Evolutionary conservation across 2,113 vertebrate species (phyloP), one percentile per base, ranked within the genome.

Genomic region (Myanophis thanlyinensis): DNA sequence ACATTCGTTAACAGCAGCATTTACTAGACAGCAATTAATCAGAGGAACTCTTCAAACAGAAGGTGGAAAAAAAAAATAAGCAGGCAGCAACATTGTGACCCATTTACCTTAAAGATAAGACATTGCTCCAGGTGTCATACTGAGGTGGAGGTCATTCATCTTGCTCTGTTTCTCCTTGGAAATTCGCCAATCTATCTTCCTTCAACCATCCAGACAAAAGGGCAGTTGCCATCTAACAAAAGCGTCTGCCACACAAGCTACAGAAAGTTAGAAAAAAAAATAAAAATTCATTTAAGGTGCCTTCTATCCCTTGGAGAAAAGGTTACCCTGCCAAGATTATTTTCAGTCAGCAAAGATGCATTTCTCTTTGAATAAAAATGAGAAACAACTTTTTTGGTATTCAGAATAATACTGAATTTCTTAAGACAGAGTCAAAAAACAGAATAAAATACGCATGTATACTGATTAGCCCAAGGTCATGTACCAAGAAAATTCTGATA

Each of bases 21-120:
- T 98, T 97, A 98, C 98, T 96, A 97, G 96, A 95, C 59, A 97
- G 97, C 96, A 98, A 98, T 98, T 98, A 98, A 98, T 98, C 98
- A 98, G 98, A 91, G 97, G 97, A 98, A 98, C 98, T 98, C 98
- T 98, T 97, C 97, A 98, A 98, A 98, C 97, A 98, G 97, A 96
- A 98, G 98, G 97, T 97, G 97, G 96, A 96, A 98, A 93, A 98
- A 98, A 98, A 93, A 98, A 98, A 98, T 98, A 98, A 98, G 98
- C 97, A 85, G 92, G 96, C 44, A 53, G 95, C 92, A 97, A 96
- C 95, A 96, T 95, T 96, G 95, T 91, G 95, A 97, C 96, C 97
- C 97, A 94, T 96, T 96, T 96, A 93, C 93, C 94, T 94, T 35
- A 93, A 87, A 97, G 97, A 98, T 97, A 97, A 97, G 95, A 96